These are phyloP conservation scores for Ooceraea biroi DNA, from an alignment of 1,140 invertebrate genomes.

Conservation along the genomic window DNA sequence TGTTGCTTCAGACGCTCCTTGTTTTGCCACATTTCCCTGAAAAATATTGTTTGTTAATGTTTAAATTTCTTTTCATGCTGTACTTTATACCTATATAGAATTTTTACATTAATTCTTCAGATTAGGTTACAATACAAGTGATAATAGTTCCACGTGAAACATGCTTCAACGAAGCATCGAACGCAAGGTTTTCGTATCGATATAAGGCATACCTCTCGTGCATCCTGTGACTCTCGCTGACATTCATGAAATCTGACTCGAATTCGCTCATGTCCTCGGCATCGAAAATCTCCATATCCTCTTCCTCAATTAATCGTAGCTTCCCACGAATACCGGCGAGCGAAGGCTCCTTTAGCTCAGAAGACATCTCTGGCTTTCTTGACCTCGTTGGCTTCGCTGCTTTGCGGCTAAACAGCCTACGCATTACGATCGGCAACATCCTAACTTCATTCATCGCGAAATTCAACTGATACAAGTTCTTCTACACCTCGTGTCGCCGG, in stretches of 20 bases:
- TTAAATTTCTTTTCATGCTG: no score
- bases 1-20: constrained; percentile 86
- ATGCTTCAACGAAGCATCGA: neutral
- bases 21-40: constrained; percentile 77
- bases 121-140: neutral
- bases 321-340: constrained; percentile 16
- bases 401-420: constrained; percentile 31
- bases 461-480: no score
- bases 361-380: no score
- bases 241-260: constrained; percentile 86
- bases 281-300: constrained; percentile 46
- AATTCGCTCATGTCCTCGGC: constrained; percentile 81
- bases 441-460: neutral
- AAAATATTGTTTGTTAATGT: constrained; percentile 20
- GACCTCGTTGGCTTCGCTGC: neutral
- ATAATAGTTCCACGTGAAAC: neutral
- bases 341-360: no score
- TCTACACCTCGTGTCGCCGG: no score
- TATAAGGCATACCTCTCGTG: constrained; percentile 75
- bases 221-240: constrained; percentile 80
- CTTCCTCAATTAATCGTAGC: neutral
- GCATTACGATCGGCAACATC: neutral
- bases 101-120: no score
- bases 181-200: neutral
- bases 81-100: no score